A percentile compares a stretch with the other conserved stretches of the same genome.
Evolutionary conservation across 2,797 vertebrate species (phyloP).

Genomic region (Chrosomus eos): DNA sequence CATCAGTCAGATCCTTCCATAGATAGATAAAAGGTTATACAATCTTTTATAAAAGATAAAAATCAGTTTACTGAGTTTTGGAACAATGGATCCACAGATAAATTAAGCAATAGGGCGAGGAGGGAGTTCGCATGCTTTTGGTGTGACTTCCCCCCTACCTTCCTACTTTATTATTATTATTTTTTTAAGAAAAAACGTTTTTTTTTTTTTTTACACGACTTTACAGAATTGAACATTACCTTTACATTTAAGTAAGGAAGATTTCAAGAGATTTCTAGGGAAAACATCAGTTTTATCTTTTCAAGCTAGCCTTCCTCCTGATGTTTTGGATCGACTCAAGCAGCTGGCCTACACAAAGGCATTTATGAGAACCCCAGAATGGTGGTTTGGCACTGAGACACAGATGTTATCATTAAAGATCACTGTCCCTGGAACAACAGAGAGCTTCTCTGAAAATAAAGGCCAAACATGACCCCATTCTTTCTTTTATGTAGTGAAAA

Average conservation of each 20-base stretch:
- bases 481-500: conserved; percentile 14
- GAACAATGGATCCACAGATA: too few relatives aligned
- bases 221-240: not conserved
- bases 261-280: not conserved
- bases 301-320: not conserved
- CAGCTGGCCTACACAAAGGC: not conserved
- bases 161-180: not conserved
- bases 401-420: conserved; percentile 50
- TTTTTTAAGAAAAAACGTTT: too few relatives aligned
- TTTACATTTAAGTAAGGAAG: not conserved
- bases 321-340: conserved; percentile 1
- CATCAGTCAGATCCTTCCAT: too few relatives aligned
- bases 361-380: conserved; percentile 9
- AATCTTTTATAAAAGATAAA: too few relatives aligned
- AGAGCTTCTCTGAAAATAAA: conserved; percentile 10
- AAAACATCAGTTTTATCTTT: not conserved
- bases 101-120: too few relatives aligned
- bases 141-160: not conserved
- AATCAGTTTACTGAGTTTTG: too few relatives aligned
- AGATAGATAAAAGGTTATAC: too few relatives aligned
- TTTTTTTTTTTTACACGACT: not conserved
- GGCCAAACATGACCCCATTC: not conserved
- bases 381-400: conserved; percentile 20
- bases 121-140: too few relatives aligned
- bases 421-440: conserved; percentile 17